A percentile compares a stretch with the other conserved stretches of the same genome.
These are phyloP conservation scores for Peromyscus polionotus DNA, from an alignment of 2,113 vertebrate genomes.

Conservation along the genomic window DNA sequence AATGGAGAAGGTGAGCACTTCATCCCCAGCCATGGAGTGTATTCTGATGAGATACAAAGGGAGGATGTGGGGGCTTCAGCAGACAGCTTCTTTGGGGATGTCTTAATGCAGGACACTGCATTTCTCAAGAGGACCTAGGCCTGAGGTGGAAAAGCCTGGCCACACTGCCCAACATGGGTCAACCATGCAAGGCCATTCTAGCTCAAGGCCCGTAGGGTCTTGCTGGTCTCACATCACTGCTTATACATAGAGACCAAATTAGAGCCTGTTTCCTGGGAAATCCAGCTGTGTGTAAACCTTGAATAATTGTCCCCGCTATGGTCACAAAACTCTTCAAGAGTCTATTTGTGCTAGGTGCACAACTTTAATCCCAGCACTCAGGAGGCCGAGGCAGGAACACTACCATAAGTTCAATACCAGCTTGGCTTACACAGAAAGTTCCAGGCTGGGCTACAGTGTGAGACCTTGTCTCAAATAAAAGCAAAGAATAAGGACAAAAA, in stretches of 20 bases:
- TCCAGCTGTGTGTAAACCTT: neutral
- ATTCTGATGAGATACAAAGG: no score
- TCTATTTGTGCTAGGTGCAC: neutral
- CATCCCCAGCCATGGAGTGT: fast-evolving
- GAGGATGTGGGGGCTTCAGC: neutral
- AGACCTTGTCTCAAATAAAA: neutral
- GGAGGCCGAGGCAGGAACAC: neutral
- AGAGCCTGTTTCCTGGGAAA: neutral
- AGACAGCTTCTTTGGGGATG: neutral
- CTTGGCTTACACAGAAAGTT: neutral
- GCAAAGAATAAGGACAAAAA: neutral
- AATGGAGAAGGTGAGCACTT: neutral
- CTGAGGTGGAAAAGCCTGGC: neutral
- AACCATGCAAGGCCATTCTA: neutral
- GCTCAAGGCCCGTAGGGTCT: neutral
- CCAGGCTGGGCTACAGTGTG: neutral
- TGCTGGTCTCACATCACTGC: neutral
- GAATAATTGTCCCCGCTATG: neutral
- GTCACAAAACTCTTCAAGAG: neutral
- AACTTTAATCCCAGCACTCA: neutral
- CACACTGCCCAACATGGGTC: neutral
- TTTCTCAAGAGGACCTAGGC: neutral
- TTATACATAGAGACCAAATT: neutral
- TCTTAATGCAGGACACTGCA: neutral
- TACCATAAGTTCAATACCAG: neutral